Evolutionary conservation across 2,113 vertebrate species (phyloP).

Genomic region (Cyrtonyx montezumae): DNA sequence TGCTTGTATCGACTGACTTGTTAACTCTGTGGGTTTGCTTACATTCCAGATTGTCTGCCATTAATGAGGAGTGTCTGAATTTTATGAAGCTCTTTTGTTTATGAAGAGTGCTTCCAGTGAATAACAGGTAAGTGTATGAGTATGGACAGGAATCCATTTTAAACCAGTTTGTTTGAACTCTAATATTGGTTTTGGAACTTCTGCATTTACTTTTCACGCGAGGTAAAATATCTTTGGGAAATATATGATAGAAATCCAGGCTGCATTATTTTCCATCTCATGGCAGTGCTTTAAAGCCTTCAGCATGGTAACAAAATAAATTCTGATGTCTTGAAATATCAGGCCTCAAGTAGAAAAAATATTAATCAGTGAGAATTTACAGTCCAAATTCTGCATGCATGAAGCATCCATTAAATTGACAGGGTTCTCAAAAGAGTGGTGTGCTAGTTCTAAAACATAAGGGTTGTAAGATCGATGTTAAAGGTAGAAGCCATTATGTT

Average conservation of each 20-base stretch:
- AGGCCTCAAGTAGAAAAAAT: neutral
- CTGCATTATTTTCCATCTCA: neutral
- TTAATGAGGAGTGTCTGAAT: neutral
- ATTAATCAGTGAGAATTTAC: neutral
- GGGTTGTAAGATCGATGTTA: neutral
- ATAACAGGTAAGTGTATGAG: conserved; percentile 2
- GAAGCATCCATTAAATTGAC: neutral
- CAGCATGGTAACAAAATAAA: neutral
- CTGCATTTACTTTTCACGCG: conserved; percentile 21
- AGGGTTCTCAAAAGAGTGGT: neutral
- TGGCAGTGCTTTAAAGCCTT: neutral
- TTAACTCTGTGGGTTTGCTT: conserved; percentile 23
- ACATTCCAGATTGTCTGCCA: conserved; percentile 41
- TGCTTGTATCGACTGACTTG: neutral
- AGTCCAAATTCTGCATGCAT: neutral
- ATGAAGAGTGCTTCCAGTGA: neutral
- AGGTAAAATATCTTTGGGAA: conserved; percentile 18
- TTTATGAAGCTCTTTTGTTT: conserved; percentile 24
- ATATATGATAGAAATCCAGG: neutral
- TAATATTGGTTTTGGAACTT: conserved; percentile 3
- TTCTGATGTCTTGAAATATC: conserved; percentile 1
- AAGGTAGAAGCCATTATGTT: neutral
- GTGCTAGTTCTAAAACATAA: neutral
- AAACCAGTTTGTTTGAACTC: neutral
- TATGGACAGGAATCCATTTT: neutral